These are phyloP conservation scores for Ceratina japonica DNA, from an alignment of 1,140 invertebrate species.

Conservation along the genomic window DNA sequence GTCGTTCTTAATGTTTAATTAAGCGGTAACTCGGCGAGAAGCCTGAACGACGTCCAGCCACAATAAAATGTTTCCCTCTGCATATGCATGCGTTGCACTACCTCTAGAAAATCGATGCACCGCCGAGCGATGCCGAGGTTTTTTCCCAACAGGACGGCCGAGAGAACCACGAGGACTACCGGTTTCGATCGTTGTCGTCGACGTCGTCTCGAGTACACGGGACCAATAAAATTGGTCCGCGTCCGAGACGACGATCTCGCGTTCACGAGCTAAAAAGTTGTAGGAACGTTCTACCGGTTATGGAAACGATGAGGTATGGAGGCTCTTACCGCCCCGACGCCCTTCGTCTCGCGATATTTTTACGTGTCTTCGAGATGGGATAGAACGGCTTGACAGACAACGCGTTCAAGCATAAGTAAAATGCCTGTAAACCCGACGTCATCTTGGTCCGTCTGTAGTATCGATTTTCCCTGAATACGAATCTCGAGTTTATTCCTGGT, in stretches of 20 bases:
- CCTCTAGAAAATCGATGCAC: slow-evolving; percentile 50
- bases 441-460: slow-evolving; percentile 46
- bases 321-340: slow-evolving; percentile 1
- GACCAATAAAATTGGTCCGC: too few species aligned
- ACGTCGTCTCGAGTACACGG: too few species aligned
- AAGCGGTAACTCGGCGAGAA: background rate
- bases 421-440: slow-evolving; percentile 45
- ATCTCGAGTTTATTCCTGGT: slow-evolving; percentile 39
- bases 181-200: too few species aligned
- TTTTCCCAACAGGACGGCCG: slow-evolving; percentile 35
- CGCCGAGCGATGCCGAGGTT: background rate
- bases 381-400: slow-evolving; percentile 41
- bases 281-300: background rate
- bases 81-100: slow-evolving; percentile 51
- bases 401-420: slow-evolving; percentile 42
- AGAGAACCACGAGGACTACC: slow-evolving; percentile 24
- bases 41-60: too few species aligned
- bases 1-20: slow-evolving; percentile 15
- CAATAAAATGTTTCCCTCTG: slow-evolving; percentile 55
- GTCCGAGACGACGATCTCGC: background rate
- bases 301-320: background rate
- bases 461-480: slow-evolving; percentile 48
- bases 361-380: slow-evolving; percentile 47
- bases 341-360: slow-evolving; percentile 42
- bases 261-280: slow-evolving; percentile 16